Evolutionary conservation across 2,888 invertebrate genomes (phyloP), one percentile per base, ranked within the genome.

Genomic region (Nemotelus nigrinus): DNA sequence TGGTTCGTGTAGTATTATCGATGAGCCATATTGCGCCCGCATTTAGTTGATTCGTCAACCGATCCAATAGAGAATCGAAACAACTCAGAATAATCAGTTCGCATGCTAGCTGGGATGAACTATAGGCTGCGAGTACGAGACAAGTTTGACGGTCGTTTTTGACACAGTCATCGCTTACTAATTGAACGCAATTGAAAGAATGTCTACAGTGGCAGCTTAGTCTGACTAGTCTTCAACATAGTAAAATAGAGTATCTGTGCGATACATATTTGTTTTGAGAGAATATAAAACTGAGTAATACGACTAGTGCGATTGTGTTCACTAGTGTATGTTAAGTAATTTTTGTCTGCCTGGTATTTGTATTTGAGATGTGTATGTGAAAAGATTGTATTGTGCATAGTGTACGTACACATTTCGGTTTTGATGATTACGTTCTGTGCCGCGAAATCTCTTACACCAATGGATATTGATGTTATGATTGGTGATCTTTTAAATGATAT

Each of bases 401-500:
- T 43, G 53, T 7, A 53, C 63, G 3, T 43, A 70, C 70, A 53
- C 39, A 53, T 50, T 4, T 41, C 3, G 8, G 25, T 63, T 25
- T 70, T 55, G 39, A 70, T 70, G 70, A 55, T 70, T 39, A 70
- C 70, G 55, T 53, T 25, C 43, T 70, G 70, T 50, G 70, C 43
- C 55, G 70, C 70, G 25, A 72, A 72, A 58, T 65, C 67, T 41
- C 45, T 8, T 75, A 64, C 64, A 77, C 83, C 83, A 83, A 82
- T 84, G 84, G 82, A 87, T 87, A 86, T 48, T 60, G 86, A 86
- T 82, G 68, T 57, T 55, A 25, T 25, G 25, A 82, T 85, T 81
- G 85, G 85, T 80, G 87, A 86, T 82, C 83, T 87, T 78, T 83
- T 87, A 67, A 83, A 82, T 81, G 87, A 86, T 83, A 82, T 87